Evolutionary conservation across 1,140 invertebrate species (phyloP), one percentile per base, ranked within the genome.

Genomic region (Drosophila rhopaloa): DNA sequence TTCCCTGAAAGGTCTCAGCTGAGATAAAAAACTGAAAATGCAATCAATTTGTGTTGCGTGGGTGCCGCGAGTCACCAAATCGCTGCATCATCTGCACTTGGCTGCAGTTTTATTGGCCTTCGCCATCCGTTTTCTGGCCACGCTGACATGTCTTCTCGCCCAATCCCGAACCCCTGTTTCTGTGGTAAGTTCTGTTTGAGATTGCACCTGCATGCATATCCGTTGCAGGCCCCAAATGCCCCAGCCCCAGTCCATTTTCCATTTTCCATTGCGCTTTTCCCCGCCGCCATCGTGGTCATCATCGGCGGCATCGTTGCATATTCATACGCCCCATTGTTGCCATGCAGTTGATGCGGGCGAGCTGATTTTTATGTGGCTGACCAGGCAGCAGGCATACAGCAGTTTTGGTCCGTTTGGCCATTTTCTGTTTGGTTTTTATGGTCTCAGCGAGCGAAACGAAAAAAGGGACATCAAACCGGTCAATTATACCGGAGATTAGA

Each of bases 341-440:
- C 63, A 46, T 66, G 73, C 63, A 73, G 57, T 76, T 73, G 73
- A 81, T 81, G 79, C 75, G 79, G 74, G 63, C 70, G 60, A 81
- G 81, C 81, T 81, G 81, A 86, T 86, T 86, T 76, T 85, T 86
- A 85, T 86, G 70, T 68, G 79, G 78, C 81, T 79, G 83, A 60
- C 79, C 79, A 79, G 38, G 67, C 81, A 76, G 70, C 67, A 63
- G 76, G 11, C 37, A 77, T 29, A 56, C 79, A 68, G 72, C 76
- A 70, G 79, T 54, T 60, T 74, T 65, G 63, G 58, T 43, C 77
- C 76, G 71, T 76, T 88, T 88, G 76, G 66, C 62, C 83, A 86
- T 82, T 88, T 76, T 66, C 82, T 73, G 75, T 82, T 85, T 81
- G 76, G 79, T 79, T 86, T 86, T 82, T 79, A 88, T 88, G 71